phyloP scores from a whole-genome alignment of 1,140 invertebrate species.

The Solenopsis fugax region DNA sequence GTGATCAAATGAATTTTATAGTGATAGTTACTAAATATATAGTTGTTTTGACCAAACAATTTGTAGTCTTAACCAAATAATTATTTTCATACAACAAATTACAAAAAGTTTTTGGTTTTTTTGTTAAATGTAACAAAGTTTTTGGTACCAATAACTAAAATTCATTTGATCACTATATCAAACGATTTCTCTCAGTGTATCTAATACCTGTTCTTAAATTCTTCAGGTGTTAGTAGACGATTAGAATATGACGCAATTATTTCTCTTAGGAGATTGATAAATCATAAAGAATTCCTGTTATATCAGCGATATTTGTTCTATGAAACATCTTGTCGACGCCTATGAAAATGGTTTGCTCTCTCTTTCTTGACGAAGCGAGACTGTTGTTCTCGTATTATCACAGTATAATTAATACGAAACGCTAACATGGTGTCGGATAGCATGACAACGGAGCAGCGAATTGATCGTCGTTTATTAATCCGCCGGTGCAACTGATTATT shows the following conservation, averaged over 20 bases:
- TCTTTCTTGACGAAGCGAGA: not conserved
- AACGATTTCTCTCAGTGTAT: no score
- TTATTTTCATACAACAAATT: no score
- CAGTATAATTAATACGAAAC: conserved; percentile 45
- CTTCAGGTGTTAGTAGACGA: not conserved
- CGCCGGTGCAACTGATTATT: not conserved
- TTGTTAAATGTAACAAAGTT: no score
- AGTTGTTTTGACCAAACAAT: no score
- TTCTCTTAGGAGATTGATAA: not conserved
- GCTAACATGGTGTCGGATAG: conserved; percentile 15
- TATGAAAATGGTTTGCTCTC: not conserved
- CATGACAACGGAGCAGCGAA: not conserved
- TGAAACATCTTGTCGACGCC: not conserved
- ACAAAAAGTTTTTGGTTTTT: no score
- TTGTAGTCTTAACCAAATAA: no score
- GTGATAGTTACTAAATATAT: no score
- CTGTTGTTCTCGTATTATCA: conserved; percentile 44
- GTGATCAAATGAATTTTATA: no score
- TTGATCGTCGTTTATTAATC: conserved; percentile 30
- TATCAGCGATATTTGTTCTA: not conserved
- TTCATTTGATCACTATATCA: no score
- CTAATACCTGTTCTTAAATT: not conserved
- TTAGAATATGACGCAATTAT: not conserved
- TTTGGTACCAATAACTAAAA: no score
- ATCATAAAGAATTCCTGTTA: not conserved